A percentile compares a stretch with the other conserved stretches of the same genome.
phyloP scores from a whole-genome alignment of 2,888 invertebrate species.

The Entomobrya multifasciata region DNA sequence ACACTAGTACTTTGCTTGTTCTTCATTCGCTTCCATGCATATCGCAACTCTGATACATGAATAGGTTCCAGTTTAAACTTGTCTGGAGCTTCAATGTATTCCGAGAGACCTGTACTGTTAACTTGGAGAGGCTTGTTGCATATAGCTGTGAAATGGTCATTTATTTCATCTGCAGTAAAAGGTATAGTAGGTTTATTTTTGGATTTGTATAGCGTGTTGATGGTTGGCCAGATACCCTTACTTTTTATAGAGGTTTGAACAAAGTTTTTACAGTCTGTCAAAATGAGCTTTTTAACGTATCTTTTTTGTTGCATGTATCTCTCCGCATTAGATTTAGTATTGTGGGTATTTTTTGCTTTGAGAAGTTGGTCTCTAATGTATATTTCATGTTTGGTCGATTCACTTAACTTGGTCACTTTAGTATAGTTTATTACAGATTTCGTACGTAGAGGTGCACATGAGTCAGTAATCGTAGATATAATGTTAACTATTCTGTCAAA shows the following conservation, averaged over 20 bases:
- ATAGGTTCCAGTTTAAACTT: neutral
- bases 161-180: slow-evolving; percentile 6
- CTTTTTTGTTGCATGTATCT: neutral
- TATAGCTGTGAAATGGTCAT: slow-evolving; percentile 4
- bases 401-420: neutral
- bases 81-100: neutral
- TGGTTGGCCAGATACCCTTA: slow-evolving; percentile 1
- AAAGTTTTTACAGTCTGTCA: neutral
- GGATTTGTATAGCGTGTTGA: neutral
- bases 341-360: neutral
- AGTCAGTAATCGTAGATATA: too few species aligned
- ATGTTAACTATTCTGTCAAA: too few species aligned
- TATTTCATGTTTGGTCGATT: neutral
- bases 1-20: slow-evolving; percentile 14
- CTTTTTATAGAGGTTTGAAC: neutral
- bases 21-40: slow-evolving; percentile 45
- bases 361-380: too few species aligned
- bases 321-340: neutral
- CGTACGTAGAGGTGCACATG: neutral
- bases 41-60: neutral
- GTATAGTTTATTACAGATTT: neutral
- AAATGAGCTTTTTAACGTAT: neutral
- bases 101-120: too few species aligned
- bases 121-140: neutral
- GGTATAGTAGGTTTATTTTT: neutral